These are phyloP conservation scores for Rhingia rostrata DNA, from an alignment of 2,888 invertebrate species.

Conservation along the genomic window DNA sequence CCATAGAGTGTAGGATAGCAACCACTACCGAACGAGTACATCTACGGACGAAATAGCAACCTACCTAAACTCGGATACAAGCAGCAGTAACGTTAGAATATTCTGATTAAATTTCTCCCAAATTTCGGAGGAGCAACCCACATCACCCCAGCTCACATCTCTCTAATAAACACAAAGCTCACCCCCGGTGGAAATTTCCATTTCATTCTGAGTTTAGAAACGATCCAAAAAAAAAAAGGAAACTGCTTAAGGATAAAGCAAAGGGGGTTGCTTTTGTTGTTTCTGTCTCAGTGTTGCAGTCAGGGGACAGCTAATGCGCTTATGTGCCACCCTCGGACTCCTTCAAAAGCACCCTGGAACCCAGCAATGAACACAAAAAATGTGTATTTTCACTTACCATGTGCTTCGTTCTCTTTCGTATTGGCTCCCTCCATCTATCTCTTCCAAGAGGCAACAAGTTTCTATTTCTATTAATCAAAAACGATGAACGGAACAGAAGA, in stretches of 20 bases:
- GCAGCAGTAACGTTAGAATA: constrained; percentile 35
- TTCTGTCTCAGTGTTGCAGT: constrained; percentile 34
- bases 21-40: constrained; percentile 34
- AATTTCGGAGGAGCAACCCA: constrained; percentile 48
- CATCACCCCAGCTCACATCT: constrained; percentile 4
- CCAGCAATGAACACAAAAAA: constrained; percentile 17
- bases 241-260: not conserved
- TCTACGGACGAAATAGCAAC: constrained; percentile 24
- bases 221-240: not conserved
- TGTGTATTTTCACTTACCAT: constrained; percentile 37
- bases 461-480: constrained; percentile 73
- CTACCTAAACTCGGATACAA: constrained; percentile 27
- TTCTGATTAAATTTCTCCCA: constrained; percentile 71
- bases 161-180: constrained; percentile 58
- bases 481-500: constrained; percentile 66
- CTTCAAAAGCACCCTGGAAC: constrained; percentile 35
- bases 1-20: constrained; percentile 40
- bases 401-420: constrained; percentile 45
- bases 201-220: constrained; percentile 35
- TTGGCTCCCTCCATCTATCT: constrained; percentile 30
- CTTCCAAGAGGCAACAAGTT: constrained; percentile 71
- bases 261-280: constrained; percentile 28
- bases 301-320: constrained; percentile 62
- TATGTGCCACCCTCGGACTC: constrained; percentile 36
- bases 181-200: constrained; percentile 50